Conservation (phyloP, 2,113 vertebrate genomes). For the Daboia siamensis region DNA sequence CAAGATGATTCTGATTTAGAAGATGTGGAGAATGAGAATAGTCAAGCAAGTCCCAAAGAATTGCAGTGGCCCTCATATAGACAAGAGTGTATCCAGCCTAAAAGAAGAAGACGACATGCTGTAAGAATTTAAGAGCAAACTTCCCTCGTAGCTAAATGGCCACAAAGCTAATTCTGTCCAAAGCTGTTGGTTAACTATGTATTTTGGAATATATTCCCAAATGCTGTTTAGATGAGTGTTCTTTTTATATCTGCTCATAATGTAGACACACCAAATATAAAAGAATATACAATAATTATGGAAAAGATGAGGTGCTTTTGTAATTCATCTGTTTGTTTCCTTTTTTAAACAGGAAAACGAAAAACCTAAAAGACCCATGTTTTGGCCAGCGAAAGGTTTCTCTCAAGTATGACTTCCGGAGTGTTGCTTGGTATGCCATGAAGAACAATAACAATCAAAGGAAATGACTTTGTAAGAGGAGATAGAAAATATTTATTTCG, state of each 20-base stretch:
- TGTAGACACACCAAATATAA: slow-evolving; percentile 30
- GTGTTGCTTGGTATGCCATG: slow-evolving; percentile 5
- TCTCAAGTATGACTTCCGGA: slow-evolving; percentile 68
- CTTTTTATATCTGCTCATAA: not conserved
- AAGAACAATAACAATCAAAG: slow-evolving; percentile 36
- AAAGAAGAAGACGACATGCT: slow-evolving; percentile 87
- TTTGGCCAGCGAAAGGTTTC: slow-evolving; percentile 68
- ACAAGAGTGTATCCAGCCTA: slow-evolving; percentile 86
- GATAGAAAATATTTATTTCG: not conserved
- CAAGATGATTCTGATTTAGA: slow-evolving; percentile 87
- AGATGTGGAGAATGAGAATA: slow-evolving; percentile 78
- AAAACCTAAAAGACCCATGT: slow-evolving; percentile 64
- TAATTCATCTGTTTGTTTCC: slow-evolving; percentile 40
- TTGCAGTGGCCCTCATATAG: slow-evolving; percentile 83
- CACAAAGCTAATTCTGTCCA: slow-evolving; percentile 47
- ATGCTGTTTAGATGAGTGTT: not conserved
- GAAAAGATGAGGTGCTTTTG: slow-evolving; percentile 20
- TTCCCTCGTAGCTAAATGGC: slow-evolving; percentile 52
- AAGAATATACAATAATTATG: slow-evolving; percentile 15
- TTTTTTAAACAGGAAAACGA: slow-evolving; percentile 66
- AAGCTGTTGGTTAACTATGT: slow-evolving; percentile 32
- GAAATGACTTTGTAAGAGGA: slow-evolving; percentile 53
- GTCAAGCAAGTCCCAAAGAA: slow-evolving; percentile 60
- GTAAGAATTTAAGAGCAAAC: slow-evolving; percentile 68
- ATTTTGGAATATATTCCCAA: slow-evolving; percentile 28